These are phyloP conservation scores for Bedellia somnulentella DNA, from an alignment of 2,888 invertebrate genomes.

Conservation along the genomic window DNA sequence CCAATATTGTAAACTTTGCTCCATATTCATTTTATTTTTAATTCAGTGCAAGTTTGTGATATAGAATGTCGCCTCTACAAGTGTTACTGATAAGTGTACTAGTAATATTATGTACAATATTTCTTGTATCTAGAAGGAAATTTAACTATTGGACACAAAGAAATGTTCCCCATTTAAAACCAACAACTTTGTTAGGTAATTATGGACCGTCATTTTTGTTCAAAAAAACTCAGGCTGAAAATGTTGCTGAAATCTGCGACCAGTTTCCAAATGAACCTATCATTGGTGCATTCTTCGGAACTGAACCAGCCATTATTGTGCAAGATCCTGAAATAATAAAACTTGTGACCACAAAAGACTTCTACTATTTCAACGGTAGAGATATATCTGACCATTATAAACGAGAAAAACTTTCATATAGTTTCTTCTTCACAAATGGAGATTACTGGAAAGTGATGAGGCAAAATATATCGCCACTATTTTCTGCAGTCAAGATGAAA, in stretches of 20 bases:
- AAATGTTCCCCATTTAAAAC: slow-evolving; percentile 16
- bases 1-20: no score
- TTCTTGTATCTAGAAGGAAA: no score
- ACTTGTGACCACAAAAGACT: slow-evolving; percentile 19
- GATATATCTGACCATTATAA: slow-evolving; percentile 15
- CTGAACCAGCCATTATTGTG: slow-evolving; percentile 15
- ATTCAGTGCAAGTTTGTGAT: no score
- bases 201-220: slow-evolving; percentile 15
- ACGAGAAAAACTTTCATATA: slow-evolving; percentile 14
- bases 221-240: slow-evolving; percentile 12
- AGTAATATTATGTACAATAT: no score
- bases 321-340: slow-evolving; percentile 19
- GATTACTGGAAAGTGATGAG: slow-evolving; percentile 17
- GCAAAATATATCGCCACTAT: slow-evolving; percentile 16
- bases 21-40: no score
- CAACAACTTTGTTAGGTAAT: slow-evolving; percentile 21
- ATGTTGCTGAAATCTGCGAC: slow-evolving; percentile 12
- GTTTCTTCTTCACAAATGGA: slow-evolving; percentile 16
- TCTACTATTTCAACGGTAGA: slow-evolving; percentile 18
- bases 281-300: background rate
- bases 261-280: slow-evolving; percentile 9
- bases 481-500: slow-evolving; percentile 17
- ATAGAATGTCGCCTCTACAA: no score
- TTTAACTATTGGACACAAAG: slow-evolving; percentile 22
- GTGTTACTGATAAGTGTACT: no score